Percentiles rank a stretch among this genome's conserved stretches.
Evolutionary conservation across 2,797 vertebrate genomes (phyloP).

Genomic region (Cossypha dichroa): DNA sequence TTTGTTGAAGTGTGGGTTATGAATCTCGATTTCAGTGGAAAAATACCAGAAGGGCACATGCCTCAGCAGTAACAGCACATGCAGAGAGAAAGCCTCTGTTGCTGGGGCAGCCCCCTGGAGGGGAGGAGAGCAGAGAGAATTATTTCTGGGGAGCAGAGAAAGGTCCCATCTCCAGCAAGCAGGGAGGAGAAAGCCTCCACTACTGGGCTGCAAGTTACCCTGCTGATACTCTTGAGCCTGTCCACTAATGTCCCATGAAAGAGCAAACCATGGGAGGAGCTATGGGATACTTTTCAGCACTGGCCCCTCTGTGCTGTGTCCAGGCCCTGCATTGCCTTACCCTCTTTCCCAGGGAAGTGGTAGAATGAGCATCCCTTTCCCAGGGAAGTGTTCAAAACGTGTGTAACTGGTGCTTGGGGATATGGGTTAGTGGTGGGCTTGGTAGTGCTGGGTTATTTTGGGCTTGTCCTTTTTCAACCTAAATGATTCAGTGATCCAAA

Average conservation of each 20-base stretch:
- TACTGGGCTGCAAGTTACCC: too few relatives aligned
- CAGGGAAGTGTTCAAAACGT: not conserved
- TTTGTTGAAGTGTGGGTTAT: not conserved
- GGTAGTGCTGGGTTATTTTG: not conserved
- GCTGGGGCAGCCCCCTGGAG: not conserved
- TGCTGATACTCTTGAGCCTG: not conserved
- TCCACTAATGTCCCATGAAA: accelerated
- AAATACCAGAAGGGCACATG: not conserved
- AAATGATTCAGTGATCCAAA: not conserved
- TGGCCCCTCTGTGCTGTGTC: not conserved
- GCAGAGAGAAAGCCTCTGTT: not conserved
- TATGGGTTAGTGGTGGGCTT: not conserved
- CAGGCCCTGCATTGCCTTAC: not conserved
- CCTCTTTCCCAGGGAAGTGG: not conserved
- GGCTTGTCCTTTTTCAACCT: not conserved
- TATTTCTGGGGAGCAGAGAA: not conserved
- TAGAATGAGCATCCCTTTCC: not conserved
- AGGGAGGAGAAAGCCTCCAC: not conserved
- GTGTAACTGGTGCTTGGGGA: not conserved
- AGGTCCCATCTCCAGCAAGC: too few relatives aligned
- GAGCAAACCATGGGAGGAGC: not conserved
- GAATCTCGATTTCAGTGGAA: not conserved
- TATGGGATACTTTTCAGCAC: not conserved
- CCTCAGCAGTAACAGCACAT: not conserved
- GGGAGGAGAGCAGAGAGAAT: not conserved